A percentile compares a stretch with the other conserved stretches of the same genome.
phyloP scores from a whole-genome alignment of 2,797 vertebrate species.

The Galago senegalensis region DNA sequence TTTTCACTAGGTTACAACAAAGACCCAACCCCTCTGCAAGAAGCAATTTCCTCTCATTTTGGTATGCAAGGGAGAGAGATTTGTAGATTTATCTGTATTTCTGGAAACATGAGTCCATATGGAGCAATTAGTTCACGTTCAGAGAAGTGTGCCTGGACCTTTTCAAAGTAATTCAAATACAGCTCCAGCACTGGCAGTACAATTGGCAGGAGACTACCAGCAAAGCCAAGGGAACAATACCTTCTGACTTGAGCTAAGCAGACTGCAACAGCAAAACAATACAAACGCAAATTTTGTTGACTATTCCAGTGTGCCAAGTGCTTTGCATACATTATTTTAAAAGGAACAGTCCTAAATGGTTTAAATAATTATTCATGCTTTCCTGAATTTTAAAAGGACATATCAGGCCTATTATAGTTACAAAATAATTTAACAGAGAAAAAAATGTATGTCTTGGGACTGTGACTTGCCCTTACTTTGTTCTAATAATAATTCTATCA shows the following conservation, averaged over 20 bases:
- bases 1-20: background rate
- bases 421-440: constrained; percentile 22
- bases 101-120: background rate
- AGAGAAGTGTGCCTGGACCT: background rate
- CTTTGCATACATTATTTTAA: background rate
- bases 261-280: background rate
- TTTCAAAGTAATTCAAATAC: background rate
- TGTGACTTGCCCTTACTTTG: background rate
- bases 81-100: background rate
- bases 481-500: background rate
- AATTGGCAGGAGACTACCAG: background rate
- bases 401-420: background rate
- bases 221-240: background rate
- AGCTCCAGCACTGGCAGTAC: background rate
- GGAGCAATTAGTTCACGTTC: background rate
- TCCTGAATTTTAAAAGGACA: constrained; percentile 9
- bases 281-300: background rate
- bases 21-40: background rate
- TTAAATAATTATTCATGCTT: background rate
- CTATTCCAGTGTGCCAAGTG: background rate
- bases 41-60: background rate
- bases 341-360: background rate
- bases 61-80: background rate
- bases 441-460: background rate
- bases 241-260: background rate